Percentiles rank a stretch among this genome's conserved stretches.
These are phyloP conservation scores for Antedon mediterranea DNA, from an alignment of 53 echinoderm and acorn worm genomes.

Conservation along the genomic window DNA sequence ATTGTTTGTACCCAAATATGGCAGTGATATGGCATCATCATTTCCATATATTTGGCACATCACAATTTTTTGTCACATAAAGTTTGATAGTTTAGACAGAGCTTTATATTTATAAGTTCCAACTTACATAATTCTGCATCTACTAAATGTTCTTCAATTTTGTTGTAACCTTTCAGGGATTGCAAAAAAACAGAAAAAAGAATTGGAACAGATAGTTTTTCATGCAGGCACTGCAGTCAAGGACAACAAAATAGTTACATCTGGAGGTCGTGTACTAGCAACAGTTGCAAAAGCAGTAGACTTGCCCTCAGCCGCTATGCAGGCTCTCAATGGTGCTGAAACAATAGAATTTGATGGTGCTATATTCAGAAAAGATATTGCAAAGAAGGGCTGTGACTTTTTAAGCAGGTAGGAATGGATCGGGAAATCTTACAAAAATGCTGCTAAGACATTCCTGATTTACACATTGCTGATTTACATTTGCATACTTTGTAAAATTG, in stretches of 20 bases:
- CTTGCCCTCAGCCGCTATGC: constrained; percentile 34
- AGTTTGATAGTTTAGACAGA: too few species aligned
- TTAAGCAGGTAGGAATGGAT: constrained; percentile 2
- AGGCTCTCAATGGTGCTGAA: constrained; percentile 56
- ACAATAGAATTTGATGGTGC: constrained; percentile 70
- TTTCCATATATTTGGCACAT: too few species aligned
- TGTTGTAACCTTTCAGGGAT: constrained; percentile 22
- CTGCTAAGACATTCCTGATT: too few species aligned
- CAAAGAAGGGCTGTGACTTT: constrained; percentile 59
- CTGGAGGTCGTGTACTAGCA: constrained; percentile 87
- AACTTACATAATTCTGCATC: too few species aligned
- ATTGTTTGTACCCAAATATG: too few species aligned
- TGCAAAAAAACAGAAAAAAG: constrained; percentile 23
- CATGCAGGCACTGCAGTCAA: constrained; percentile 65
- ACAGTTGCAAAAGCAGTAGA: constrained; percentile 53
- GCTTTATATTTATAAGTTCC: too few species aligned
- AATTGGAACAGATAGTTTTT: constrained; percentile 48
- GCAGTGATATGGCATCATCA: too few species aligned
- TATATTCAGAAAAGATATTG: constrained; percentile 77
- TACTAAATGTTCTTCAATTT: too few species aligned
- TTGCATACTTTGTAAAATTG: too few species aligned
- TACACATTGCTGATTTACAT: too few species aligned
- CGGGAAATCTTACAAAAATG: too few species aligned
- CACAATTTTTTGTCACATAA: too few species aligned
- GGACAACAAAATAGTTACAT: constrained; percentile 65